These are phyloP conservation scores for Rhingia campestris DNA, from an alignment of 2,888 invertebrate genomes.

Conservation along the genomic window DNA sequence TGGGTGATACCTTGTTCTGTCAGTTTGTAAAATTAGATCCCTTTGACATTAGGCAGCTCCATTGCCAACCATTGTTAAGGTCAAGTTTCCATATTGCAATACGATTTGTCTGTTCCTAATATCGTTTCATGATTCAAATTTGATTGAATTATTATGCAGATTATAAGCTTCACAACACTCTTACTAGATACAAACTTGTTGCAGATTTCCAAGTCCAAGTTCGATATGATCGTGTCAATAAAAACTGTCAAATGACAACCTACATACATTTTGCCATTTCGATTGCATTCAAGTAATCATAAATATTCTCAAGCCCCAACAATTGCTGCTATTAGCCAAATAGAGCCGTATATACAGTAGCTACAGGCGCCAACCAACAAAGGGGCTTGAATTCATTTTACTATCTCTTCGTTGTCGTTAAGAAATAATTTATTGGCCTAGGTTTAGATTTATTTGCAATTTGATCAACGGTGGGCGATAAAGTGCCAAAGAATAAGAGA, in stretches of 20 bases:
- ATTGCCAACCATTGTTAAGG: too few relatives aligned
- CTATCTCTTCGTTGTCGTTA: conserved; percentile 6
- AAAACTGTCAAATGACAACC: neutral
- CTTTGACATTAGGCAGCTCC: too few relatives aligned
- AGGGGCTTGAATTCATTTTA: neutral
- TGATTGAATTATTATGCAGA: too few relatives aligned
- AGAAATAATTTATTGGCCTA: conserved; percentile 14
- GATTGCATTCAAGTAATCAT: neutral
- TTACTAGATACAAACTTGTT: too few relatives aligned
- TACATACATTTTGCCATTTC: neutral
- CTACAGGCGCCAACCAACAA: neutral
- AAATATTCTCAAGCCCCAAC: neutral
- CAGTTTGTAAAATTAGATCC: too few relatives aligned
- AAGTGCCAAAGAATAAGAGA: conserved; percentile 3
- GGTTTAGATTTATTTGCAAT: conserved; percentile 9
- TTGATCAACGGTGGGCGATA: conserved; percentile 23
- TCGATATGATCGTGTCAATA: too few relatives aligned
- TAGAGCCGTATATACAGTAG: neutral
- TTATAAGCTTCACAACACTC: too few relatives aligned
- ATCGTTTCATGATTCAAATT: too few relatives aligned
- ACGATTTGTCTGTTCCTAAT: too few relatives aligned
- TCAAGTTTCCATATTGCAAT: too few relatives aligned
- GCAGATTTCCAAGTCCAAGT: too few relatives aligned
- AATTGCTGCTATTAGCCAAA: neutral
- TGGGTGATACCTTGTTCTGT: too few relatives aligned